Percentiles rank a stretch among this genome's conserved stretches.
These are phyloP conservation scores for Fabriciana adippe DNA, from an alignment of 2,888 invertebrate genomes.

Conservation along the genomic window DNA sequence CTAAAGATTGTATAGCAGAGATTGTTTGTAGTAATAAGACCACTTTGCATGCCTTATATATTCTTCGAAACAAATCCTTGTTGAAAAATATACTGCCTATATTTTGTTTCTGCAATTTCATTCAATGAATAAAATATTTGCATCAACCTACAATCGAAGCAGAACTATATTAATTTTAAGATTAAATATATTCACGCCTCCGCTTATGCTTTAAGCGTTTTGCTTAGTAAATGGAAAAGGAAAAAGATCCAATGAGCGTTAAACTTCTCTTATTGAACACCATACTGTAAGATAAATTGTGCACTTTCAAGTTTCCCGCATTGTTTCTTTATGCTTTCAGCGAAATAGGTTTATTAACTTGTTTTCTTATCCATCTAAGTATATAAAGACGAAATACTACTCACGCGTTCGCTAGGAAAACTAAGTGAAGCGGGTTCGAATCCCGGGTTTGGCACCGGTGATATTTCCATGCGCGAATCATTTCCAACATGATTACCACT, in stretches of 20 bases:
- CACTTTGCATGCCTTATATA: too few relatives aligned
- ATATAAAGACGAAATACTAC: neutral
- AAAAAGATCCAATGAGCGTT: conserved; percentile 35
- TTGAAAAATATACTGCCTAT: too few relatives aligned
- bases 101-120: too few relatives aligned
- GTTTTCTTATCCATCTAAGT: neutral
- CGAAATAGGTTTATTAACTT: conserved; percentile 1
- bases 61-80: too few relatives aligned
- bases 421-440: too few relatives aligned
- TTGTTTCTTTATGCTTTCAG: conserved; percentile 12
- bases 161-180: neutral
- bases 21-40: too few relatives aligned
- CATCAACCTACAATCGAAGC: neutral
- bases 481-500: too few relatives aligned
- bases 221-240: conserved; percentile 21
- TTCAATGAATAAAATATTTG: too few relatives aligned
- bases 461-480: too few relatives aligned
- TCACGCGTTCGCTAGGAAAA: too few relatives aligned
- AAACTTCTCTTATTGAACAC: conserved; percentile 36
- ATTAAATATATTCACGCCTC: neutral
- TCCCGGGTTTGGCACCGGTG: too few relatives aligned
- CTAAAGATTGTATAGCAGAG: too few relatives aligned
- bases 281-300: conserved; percentile 28
- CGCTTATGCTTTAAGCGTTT: neutral
- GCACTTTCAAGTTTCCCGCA: conserved; percentile 13